Base-by-base conservation (phyloP, 37 sponge, comb jelly and placozoan species). In the Haliclona indistincta region DNA sequence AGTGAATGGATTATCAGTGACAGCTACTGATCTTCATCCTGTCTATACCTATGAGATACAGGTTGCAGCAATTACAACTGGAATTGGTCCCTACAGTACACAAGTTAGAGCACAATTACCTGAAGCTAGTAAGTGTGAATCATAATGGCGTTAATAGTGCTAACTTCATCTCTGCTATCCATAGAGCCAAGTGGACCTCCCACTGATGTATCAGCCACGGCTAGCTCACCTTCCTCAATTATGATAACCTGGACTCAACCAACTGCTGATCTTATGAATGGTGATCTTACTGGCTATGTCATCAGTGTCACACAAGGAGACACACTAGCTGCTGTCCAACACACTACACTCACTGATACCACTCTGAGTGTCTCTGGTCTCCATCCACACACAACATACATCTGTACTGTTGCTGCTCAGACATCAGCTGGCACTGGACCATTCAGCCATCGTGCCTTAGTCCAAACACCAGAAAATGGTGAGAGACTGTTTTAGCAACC, bases 161-260 rank as follows among this genome's bases (percentile, higher is more conserved):
- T 20, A n/a, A n/a, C 7, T 25, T n/a, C 11, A 58, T 58, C n/a
- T 20, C n/a, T 58, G 22, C n/a, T 58, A 25, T 20, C n/a, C 28
- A n/a, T n/a, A 79, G 79, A 43, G 54, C 79, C 79, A 68, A 61
- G 29, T 38, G 29, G 43, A 38, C 33, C 70, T 30, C 79, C 79
- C n/a, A n/a, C n/a, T 15, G 8, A n/a, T 19, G 29, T 63, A 26
- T 8, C 0, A n/a, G 61, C 34, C 17, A 6, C 39, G 10, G 43
- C 60, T 0, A 38, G 33, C 25, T 43, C 55, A 40, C 41, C 79
- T 68, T 22, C 22, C 17, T 68, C 79, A 54, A 8, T 56, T 2
- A 19, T 54, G 2, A 37, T 79, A 8, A 28, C n/a, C 6, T 79
- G 79, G 79, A 54, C 20, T 22, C 69, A 67, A 38, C 79, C 79